These are phyloP conservation scores for Axea sp. DNA, from an alignment of 2,888 invertebrate genomes.

Conservation along the genomic window DNA sequence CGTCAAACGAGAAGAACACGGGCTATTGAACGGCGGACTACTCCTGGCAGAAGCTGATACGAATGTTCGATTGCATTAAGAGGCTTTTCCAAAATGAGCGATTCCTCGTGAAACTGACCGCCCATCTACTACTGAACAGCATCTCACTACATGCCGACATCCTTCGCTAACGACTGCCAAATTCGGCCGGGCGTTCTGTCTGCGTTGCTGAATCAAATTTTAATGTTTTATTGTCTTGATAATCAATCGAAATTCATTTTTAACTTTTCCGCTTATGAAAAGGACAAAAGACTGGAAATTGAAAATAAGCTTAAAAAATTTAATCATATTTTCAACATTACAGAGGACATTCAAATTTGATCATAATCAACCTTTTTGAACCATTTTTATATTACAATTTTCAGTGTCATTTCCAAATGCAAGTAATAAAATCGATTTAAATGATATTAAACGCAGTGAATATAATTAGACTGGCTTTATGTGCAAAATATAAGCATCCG, in stretches of 20 bases:
- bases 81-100: conserved; percentile 75
- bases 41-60: conserved; percentile 68
- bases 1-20: conserved; percentile 72
- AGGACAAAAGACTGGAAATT: too few relatives aligned
- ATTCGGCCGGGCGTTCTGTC: conserved; percentile 59
- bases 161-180: conserved; percentile 71
- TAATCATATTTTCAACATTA: too few relatives aligned
- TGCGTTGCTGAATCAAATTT: conserved; percentile 54
- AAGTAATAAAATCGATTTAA: too few relatives aligned
- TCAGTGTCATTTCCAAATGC: too few relatives aligned
- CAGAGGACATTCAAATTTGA: too few relatives aligned
- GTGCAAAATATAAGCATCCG: too few relatives aligned
- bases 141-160: conserved; percentile 22
- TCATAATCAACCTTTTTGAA: too few relatives aligned
- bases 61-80: conserved; percentile 75
- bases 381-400: too few relatives aligned
- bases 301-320: too few relatives aligned
- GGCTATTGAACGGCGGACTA: conserved; percentile 62
- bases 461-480: too few relatives aligned
- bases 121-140: conserved; percentile 30
- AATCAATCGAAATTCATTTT: conserved; percentile 38
- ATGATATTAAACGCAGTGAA: too few relatives aligned
- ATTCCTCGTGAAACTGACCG: conserved; percentile 44
- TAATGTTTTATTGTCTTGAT: conserved; percentile 33
- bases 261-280: too few relatives aligned